Evolutionary conservation across 2,113 vertebrate species (phyloP).

Genomic region (Callocephalon fimbriatum): DNA sequence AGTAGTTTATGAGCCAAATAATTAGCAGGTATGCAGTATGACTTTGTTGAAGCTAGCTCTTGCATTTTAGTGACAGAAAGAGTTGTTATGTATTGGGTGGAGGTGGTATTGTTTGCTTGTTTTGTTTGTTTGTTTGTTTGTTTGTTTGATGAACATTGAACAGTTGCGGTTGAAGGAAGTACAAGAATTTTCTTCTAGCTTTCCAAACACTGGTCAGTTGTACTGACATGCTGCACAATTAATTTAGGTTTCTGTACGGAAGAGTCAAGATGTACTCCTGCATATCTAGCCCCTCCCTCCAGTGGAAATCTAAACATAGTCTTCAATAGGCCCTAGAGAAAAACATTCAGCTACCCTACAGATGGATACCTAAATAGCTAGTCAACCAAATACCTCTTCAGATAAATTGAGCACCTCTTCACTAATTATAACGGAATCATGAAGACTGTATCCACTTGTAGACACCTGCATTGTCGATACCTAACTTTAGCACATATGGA

Average conservation of each 20-base stretch:
- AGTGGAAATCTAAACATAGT: neutral
- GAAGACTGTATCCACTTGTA: neutral
- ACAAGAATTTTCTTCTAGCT: neutral
- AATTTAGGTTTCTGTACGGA: neutral
- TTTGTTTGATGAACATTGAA: neutral
- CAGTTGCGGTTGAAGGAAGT: fast-evolving
- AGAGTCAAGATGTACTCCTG: neutral
- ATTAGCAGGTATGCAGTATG: neutral
- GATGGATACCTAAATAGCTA: neutral
- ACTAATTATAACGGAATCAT: neutral
- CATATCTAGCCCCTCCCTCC: neutral
- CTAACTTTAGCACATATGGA: neutral
- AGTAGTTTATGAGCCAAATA: neutral
- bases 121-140: neutral
- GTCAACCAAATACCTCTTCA: neutral
- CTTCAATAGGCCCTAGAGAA: neutral
- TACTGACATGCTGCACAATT: neutral
- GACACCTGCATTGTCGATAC: neutral
- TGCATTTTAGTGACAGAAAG: neutral
- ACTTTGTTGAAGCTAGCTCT: neutral
- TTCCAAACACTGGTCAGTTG: neutral
- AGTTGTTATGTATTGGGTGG: neutral
- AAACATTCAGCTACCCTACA: neutral
- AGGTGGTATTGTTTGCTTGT: fast-evolving
- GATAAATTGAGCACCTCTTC: neutral